Base-by-base conservation (phyloP, 2,888 invertebrate species). In the Cheiracanthium punctorium region DNA sequence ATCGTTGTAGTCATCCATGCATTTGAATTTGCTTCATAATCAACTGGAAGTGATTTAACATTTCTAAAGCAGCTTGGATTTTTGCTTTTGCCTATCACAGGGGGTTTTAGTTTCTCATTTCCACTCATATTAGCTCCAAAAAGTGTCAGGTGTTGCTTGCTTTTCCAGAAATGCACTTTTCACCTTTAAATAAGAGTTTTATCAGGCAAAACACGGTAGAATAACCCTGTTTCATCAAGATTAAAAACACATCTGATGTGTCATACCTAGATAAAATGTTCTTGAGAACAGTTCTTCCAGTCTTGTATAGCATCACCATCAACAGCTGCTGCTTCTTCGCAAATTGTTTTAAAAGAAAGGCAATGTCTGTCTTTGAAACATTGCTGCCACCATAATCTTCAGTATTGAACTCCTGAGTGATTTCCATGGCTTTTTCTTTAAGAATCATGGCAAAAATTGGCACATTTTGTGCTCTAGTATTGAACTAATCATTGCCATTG, bases 21-120 rank as follows among this genome's bases (percentile, higher is more conserved):
- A 37, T 70, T 70, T 70, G 70, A 70, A 70, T 70, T 70, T 37
- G 70, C 33, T 33, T 70, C 37, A 33, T 33, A 70, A 33, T 70
- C 17, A 70, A 70, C 70, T 37, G 70, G 37, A 14, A 70, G 37
- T 10, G 70, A 32, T 70, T 70, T 70, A n/a, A 33, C 70, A 37
- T 4, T 33, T 70, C 33, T 70, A 17, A 70, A 33, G 70, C 70
- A 70, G 33, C 10, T 10, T 14, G 69, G 30, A 0, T 69, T 69
- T 69, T 29, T 69, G 33, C 33, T 70, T 70, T 37, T 70, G n/a
- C 70, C 70, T n/a, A 33, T 70, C 70, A 33, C n/a, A 5, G 4
- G 24, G 8, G 4, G 33, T 33, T 33, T 7, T 37, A 12, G 1
- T 33, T 70, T 33, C 20, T 41, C n/a, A 1, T 1, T 70, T 17